Base-by-base conservation (phyloP, 2,888 invertebrate species). In the Ornithoptera priamus region DNA sequence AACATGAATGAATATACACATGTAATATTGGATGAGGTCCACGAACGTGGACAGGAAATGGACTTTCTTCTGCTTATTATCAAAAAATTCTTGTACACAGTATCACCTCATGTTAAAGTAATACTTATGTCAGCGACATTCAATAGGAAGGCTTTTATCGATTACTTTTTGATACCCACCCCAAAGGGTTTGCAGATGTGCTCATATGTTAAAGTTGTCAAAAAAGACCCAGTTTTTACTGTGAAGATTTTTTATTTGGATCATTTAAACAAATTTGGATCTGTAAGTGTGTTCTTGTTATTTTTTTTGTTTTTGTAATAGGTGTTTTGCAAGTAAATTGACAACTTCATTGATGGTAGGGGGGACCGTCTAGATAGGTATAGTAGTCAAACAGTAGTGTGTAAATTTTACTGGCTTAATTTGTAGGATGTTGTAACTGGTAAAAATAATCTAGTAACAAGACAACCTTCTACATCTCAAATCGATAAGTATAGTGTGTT, bases 71-170 rank as follows among this genome's bases (percentile, higher is more conserved):
- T 99, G 30, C 92, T 99, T 17, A 90, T 99, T 15, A 95, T 98
- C 0, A 95, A 96, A 73, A 96, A 96, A 77, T 93, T 98, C 62
- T 87, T 97, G 42, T 89, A 94, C 71, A 94, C 95, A 0, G 86
- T 87, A 0, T 89, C 91, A 0, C 84, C 85, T 0, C 75, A 74
- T 1, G 88, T 90, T 10, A 91, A 88, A 80, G 85, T 90, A 10
- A 80, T 99, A 65, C 91, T 99, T 3, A 99, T 99, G 99, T 99
- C 98, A 0, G 99, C 99, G 0, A 99, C 99, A 1, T 95, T 98
- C 77, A 95, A 98, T 80, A 94, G 95, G 0, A 86, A 93, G 3
- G 93, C 93, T 72, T 97, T 97, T 88, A 93, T 95, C 0, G 84
- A 94, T 42, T 97, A 97, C 79, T 97, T 93, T 77, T 75, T 76